Evolutionary conservation across 1,140 invertebrate genomes (phyloP).

Genomic region (Bombus waltoni): DNA sequence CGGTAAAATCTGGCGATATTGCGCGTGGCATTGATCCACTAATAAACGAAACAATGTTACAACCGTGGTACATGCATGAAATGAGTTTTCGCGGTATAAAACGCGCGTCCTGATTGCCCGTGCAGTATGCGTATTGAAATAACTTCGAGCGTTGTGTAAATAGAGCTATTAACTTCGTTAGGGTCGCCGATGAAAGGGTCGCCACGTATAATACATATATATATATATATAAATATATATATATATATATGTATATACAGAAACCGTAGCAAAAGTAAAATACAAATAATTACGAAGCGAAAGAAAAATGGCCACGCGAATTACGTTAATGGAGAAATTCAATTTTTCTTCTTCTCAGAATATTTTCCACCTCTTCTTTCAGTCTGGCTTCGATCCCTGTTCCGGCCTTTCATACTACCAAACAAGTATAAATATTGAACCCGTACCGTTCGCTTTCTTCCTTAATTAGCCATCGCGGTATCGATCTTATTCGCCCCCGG

Average conservation of each 20-base stretch:
- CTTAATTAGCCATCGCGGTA: conserved; percentile 37
- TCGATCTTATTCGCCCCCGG: conserved; percentile 11
- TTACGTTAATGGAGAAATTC: neutral
- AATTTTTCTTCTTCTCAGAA: neutral
- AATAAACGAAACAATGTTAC: conserved; percentile 53
- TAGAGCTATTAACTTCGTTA: conserved; percentile 29
- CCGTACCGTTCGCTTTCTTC: conserved; percentile 19
- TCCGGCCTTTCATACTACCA: neutral
- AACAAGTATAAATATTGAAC: conserved; percentile 48
- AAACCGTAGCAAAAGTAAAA: neutral
- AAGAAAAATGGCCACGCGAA: neutral
- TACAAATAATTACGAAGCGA: conserved; percentile 14
- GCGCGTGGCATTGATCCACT: conserved; percentile 43
- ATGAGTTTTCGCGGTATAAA: conserved; percentile 39
- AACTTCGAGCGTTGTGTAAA: conserved; percentile 30
- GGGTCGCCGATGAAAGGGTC: neutral
- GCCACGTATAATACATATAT: neutral
- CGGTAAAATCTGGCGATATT: conserved; percentile 44
- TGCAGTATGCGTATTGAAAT: conserved; percentile 4
- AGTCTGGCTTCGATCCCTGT: neutral
- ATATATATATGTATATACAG: neutral
- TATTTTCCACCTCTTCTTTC: neutral
- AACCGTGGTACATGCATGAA: neutral
- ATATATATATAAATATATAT: neutral
- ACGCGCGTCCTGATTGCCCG: conserved; percentile 21